Evolutionary conservation across 64 coral and sea anemone genomes (phyloP).

Genomic region (Cladopsammia gracilis): DNA sequence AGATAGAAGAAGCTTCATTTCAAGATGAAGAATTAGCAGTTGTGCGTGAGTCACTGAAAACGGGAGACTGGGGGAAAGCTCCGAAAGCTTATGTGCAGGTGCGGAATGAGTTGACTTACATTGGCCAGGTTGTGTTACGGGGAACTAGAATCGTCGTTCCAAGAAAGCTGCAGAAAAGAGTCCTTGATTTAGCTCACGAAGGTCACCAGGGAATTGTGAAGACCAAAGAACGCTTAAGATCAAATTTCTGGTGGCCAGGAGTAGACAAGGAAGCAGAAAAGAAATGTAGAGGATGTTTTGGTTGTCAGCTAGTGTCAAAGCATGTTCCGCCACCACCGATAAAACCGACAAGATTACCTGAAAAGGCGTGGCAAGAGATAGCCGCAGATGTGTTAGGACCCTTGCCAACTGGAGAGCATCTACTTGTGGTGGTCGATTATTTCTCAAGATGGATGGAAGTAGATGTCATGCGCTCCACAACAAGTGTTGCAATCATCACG

Average conservation of each 20-base stretch:
- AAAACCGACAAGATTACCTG: background rate
- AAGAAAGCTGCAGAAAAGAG: background rate
- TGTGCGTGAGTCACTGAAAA: conserved; percentile 9
- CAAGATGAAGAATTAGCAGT: conserved; percentile 11
- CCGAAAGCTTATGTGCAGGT: conserved; percentile 36
- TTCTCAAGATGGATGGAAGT: background rate
- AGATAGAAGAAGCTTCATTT: conserved; percentile 11
- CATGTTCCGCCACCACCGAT: too few species aligned
- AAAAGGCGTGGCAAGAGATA: conserved; percentile 34
- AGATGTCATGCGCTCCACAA: too few species aligned
- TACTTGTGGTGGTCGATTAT: conserved; percentile 15
- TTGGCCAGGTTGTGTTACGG: conserved; percentile 28
- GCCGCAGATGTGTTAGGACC: conserved; percentile 6
- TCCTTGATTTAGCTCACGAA: conserved; percentile 14
- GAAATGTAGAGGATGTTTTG: conserved; percentile 28
- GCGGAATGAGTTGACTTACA: conserved; percentile 27
- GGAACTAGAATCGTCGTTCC: conserved; percentile 42
- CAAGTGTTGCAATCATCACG: too few species aligned
- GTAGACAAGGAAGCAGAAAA: conserved; percentile 32
- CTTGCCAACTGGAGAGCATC: conserved; percentile 11
- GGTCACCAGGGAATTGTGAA: conserved; percentile 61
- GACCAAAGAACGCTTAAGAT: conserved; percentile 27
- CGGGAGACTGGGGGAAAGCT: background rate
- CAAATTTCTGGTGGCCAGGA: conserved; percentile 60
- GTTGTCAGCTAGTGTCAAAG: background rate